Conservation (phyloP, 1,140 invertebrate species). For the Plutomurus gul region DNA sequence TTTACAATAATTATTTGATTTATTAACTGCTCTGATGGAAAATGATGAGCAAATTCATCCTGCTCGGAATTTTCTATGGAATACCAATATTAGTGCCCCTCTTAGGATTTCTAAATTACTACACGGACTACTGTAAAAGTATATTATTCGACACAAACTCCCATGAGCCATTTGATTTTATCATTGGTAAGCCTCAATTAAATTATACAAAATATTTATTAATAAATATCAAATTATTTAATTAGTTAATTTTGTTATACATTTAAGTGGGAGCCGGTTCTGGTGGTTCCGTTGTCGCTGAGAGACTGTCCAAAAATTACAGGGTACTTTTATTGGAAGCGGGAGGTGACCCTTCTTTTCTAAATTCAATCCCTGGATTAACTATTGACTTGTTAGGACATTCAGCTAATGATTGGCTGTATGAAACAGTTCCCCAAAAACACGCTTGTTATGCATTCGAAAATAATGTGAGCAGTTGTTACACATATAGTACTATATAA, state of each 20-base stretch:
- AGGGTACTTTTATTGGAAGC: slow-evolving; percentile 60
- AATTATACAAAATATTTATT: neutral
- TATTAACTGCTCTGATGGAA: neutral
- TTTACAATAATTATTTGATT: neutral
- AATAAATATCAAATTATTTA: neutral
- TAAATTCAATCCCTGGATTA: slow-evolving; percentile 51
- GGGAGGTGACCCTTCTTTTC: slow-evolving; percentile 55
- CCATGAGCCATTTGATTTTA: slow-evolving; percentile 69
- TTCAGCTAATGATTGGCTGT: neutral
- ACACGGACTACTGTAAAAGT: neutral
- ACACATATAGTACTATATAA: neutral
- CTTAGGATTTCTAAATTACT: neutral
- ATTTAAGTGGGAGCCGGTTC: slow-evolving; percentile 59
- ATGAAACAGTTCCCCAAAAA: slow-evolving; percentile 40
- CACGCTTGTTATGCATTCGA: slow-evolving; percentile 36
- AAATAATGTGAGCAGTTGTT: slow-evolving; percentile 2
- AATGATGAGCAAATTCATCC: neutral
- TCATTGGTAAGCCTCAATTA: slow-evolving; percentile 56
- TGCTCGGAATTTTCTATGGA: slow-evolving; percentile 1
- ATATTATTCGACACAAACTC: neutral
- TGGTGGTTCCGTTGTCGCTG: slow-evolving; percentile 62
- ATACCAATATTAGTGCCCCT: neutral
- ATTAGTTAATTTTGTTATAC: slow-evolving; percentile 51
- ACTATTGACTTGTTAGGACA: neutral
- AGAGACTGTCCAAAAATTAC: slow-evolving; percentile 57